Evolutionary conservation across 2,888 invertebrate species (phyloP), one percentile per base, ranked within the genome.

Genomic region (Belgica antarctica): DNA sequence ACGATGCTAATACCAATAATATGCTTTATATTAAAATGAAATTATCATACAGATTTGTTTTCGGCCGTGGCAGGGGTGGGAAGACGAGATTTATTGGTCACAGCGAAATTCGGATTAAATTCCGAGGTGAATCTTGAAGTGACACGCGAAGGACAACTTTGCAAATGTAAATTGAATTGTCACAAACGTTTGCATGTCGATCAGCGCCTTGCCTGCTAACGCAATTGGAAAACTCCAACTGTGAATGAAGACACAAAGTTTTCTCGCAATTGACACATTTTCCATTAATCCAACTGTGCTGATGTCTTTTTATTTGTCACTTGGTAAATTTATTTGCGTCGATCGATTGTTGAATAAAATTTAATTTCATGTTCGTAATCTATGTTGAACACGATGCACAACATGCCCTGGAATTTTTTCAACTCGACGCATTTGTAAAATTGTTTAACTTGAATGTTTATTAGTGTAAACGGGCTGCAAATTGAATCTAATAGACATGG

Each of bases 1-100:
- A 34, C 61, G 61, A 61, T 61, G 70, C 70, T 70, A 70, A 70
- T 70, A 46, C 70, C 70, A 70, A 70, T 70, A 70, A 70, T 70
- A 70, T 70, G 70, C 61, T 70, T 70, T 59, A 41, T 70, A 70
- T 70, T 70, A 70, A 70, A 47, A 70, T 70, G 41, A 61, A 61
- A 70, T 70, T 70, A 70, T 61, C 61, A 61, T 70, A 70, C 36
- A 27, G 61, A 61, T 61, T 61, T 70, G 57, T 36, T 19, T 17
- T 24, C 8, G 1, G n/a, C 22, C 22, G 52, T 5, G 47, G n/a
- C n/a, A n/a, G 17, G 15, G 47, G 15, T 47, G 47, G 47, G 47
- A n/a, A n/a, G n/a, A n/a, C n/a, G 17, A 22, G 24, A 59, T 59
- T 59, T 59, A 59, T 59, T n/a, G 25, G 12, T 27, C 27, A 15